Percentiles rank a stretch among this genome's conserved stretches.
Evolutionary conservation across 2,888 invertebrate species (phyloP).

Genomic region (Monopis laevigella): DNA sequence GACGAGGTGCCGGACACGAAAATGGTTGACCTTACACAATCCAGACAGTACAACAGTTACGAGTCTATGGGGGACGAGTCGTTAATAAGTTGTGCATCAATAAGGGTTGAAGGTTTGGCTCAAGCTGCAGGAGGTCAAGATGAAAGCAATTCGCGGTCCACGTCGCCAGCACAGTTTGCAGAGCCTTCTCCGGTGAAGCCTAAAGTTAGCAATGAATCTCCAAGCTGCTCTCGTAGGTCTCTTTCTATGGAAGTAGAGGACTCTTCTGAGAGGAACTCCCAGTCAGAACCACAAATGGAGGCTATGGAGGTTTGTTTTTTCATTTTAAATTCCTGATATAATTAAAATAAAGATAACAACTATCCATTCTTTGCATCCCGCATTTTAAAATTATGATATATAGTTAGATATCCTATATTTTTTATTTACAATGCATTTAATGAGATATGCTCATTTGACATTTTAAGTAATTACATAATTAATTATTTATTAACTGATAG

Average conservation of each 20-base stretch:
- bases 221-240: slow-evolving; percentile 55
- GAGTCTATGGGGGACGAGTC: slow-evolving; percentile 60
- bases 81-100: slow-evolving; percentile 53
- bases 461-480: too few relatives aligned
- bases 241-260: slow-evolving; percentile 62
- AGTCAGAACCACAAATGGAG: slow-evolving; percentile 48
- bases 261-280: slow-evolving; percentile 52
- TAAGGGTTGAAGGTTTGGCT: slow-evolving; percentile 45
- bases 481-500: too few relatives aligned
- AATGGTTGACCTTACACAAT: slow-evolving; percentile 61
- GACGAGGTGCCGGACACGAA: slow-evolving; percentile 63
- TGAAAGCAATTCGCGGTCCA: slow-evolving; percentile 53
- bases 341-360: too few relatives aligned
- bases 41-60: slow-evolving; percentile 58
- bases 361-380: too few relatives aligned
- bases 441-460: too few relatives aligned
- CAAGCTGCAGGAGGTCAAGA: slow-evolving; percentile 43
- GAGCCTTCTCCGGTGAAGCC: slow-evolving; percentile 53
- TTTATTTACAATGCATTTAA: too few relatives aligned
- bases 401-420: too few relatives aligned
- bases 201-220: slow-evolving; percentile 44
- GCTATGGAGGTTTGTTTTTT: slow-evolving; percentile 59
- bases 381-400: too few relatives aligned
- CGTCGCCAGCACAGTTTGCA: slow-evolving; percentile 56
- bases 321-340: too few relatives aligned